Evolutionary conservation across 37 sponge, comb jelly and placozoan genomes (phyloP).

Genomic region (Geodia barretti): DNA sequence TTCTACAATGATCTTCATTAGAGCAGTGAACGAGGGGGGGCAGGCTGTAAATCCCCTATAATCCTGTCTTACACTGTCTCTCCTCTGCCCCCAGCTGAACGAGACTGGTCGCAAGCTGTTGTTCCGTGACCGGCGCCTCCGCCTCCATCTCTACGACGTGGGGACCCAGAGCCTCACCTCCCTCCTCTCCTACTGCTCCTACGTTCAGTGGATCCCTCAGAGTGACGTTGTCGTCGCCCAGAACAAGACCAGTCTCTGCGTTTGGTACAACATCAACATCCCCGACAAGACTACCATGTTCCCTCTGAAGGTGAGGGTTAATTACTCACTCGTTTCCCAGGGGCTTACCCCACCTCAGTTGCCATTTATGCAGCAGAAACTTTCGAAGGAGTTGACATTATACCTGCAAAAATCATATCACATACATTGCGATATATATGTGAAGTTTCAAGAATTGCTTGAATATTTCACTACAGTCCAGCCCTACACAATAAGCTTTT

Average conservation of each 20-base stretch:
- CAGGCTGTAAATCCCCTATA: not conserved
- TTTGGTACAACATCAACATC: slow-evolving; percentile 99
- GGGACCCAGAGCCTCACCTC: slow-evolving; percentile 68
- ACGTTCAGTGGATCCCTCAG: slow-evolving; percentile 98
- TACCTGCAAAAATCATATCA: too few relatives aligned
- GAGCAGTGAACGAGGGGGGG: not conserved
- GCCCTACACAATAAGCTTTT: too few relatives aligned
- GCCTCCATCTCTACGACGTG: slow-evolving; percentile 91
- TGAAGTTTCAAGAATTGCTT: too few relatives aligned
- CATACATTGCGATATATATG: too few relatives aligned
- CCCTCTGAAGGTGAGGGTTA: slow-evolving; percentile 91
- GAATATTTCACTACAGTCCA: too few relatives aligned
- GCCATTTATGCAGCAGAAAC: not conserved
- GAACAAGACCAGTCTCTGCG: slow-evolving; percentile 92
- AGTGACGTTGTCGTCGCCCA: slow-evolving; percentile 99
- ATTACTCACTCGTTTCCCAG: not conserved
- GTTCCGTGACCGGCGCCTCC: slow-evolving; percentile 93
- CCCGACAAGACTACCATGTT: slow-evolving; percentile 94
- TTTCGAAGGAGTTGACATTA: too few relatives aligned
- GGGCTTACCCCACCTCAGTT: not conserved
- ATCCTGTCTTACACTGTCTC: slow-evolving; percentile 4
- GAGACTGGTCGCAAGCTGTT: slow-evolving; percentile 96
- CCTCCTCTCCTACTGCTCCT: slow-evolving; percentile 95
- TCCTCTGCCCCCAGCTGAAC: slow-evolving; percentile 70
- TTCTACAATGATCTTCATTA: too few relatives aligned